phyloP scores from a whole-genome alignment of 2,888 invertebrate genomes.

The Teinopalpus imperialis region DNA sequence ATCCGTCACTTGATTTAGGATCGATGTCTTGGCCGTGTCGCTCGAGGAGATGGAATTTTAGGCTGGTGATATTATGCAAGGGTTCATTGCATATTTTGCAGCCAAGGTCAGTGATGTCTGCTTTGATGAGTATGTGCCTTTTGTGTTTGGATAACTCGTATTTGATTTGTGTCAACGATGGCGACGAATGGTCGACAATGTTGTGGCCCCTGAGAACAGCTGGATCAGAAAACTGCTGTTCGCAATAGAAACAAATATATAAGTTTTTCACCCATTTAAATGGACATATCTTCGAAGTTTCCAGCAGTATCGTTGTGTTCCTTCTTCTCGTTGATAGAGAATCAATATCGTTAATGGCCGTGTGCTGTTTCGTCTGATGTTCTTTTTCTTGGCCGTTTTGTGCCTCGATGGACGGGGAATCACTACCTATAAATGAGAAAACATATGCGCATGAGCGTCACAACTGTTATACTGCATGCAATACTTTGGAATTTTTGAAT shows the following conservation, averaged over 20 bases:
- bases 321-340: conserved; percentile 51
- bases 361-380: conserved; percentile 32
- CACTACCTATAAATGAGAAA: conserved; percentile 73
- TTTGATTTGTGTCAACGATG: conserved; percentile 42
- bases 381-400: conserved; percentile 27
- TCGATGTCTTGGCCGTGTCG: conserved; percentile 53
- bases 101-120: conserved; percentile 55
- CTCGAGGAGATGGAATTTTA: conserved; percentile 56
- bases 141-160: conserved; percentile 51
- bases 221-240: conserved; percentile 55
- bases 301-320: conserved; percentile 52
- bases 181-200: conserved; percentile 38
- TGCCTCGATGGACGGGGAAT: conserved; percentile 33
- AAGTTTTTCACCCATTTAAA: conserved; percentile 68
- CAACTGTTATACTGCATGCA: conserved; percentile 32
- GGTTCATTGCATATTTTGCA: conserved; percentile 57
- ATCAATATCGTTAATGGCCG: conserved; percentile 38
- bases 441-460: conserved; percentile 45
- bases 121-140: conserved; percentile 63
- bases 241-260: conserved; percentile 66
- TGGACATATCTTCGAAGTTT: conserved; percentile 61
- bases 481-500: not conserved
- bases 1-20: conserved; percentile 47
- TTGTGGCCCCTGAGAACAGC: conserved; percentile 49
- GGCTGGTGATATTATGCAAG: conserved; percentile 40